Percentiles rank a stretch among this genome's conserved stretches.
These are phyloP conservation scores for Tribolium madens DNA, from an alignment of 1,140 invertebrate genomes.

Conservation along the genomic window DNA sequence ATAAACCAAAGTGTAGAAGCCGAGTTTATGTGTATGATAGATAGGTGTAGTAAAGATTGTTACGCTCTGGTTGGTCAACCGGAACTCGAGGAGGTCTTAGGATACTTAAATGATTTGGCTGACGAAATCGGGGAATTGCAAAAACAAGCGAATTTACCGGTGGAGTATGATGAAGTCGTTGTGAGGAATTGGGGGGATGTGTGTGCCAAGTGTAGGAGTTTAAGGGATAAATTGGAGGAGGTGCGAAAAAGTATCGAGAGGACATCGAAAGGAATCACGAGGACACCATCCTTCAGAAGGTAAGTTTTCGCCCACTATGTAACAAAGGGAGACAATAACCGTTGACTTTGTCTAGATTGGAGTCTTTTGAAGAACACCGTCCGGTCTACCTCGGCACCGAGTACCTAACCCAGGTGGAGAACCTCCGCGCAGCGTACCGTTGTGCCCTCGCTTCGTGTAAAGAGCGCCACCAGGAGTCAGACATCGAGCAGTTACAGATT, in stretches of 20 bases:
- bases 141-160: slow-evolving; percentile 52
- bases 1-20: slow-evolving; percentile 60
- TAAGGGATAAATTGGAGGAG: slow-evolving; percentile 53
- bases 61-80: slow-evolving; percentile 53
- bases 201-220: slow-evolving; percentile 64
- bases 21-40: slow-evolving; percentile 63
- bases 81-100: slow-evolving; percentile 56
- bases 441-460: slow-evolving; percentile 75
- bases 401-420: slow-evolving; percentile 82
- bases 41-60: slow-evolving; percentile 56
- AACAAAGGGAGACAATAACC: too few relatives aligned
- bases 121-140: slow-evolving; percentile 58
- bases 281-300: slow-evolving; percentile 48
- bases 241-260: slow-evolving; percentile 44
- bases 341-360: slow-evolving; percentile 50
- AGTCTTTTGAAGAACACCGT: slow-evolving; percentile 56
- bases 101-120: slow-evolving; percentile 55
- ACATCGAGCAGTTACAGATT: slow-evolving; percentile 86
- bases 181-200: slow-evolving; percentile 64
- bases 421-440: slow-evolving; percentile 77
- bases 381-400: slow-evolving; percentile 74
- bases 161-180: slow-evolving; percentile 22
- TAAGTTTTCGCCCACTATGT: too few relatives aligned
- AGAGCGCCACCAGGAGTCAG: slow-evolving; percentile 83
- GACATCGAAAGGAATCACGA: background rate